phyloP scores from a whole-genome alignment of 2,797 vertebrate genomes.

The Lagocephalus sceleratus region DNA sequence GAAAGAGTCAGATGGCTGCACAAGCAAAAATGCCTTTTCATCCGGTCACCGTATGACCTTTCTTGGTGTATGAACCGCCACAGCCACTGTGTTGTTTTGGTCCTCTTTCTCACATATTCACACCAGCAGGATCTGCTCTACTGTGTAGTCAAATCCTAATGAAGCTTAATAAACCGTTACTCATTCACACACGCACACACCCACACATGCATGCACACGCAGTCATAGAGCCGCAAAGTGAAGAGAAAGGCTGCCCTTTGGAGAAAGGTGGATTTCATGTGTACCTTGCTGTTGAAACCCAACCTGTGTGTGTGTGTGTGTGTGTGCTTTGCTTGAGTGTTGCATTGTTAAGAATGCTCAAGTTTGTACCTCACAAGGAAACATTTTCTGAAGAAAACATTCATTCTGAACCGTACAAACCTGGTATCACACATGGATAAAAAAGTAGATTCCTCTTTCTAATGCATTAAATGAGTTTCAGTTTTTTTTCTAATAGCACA shows the following conservation, averaged over 20 bases:
- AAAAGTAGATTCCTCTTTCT: too few species aligned
- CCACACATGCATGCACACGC: not conserved
- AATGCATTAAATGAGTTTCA: too few species aligned
- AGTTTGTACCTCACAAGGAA: conserved; percentile 17
- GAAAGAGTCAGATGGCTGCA: conserved; percentile 32
- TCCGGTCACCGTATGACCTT: conserved; percentile 46
- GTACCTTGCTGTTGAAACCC: conserved; percentile 46
- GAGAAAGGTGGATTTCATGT: conserved; percentile 29
- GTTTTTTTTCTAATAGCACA: too few species aligned
- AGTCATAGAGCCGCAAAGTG: not conserved
- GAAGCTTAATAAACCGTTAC: conserved; percentile 40
- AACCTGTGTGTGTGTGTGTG: conserved; percentile 16
- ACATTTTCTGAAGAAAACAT: conserved; percentile 16
- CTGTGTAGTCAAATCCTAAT: conserved; percentile 19
- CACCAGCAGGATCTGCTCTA: conserved; percentile 33
- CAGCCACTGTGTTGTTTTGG: conserved; percentile 50
- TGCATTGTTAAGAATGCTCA: conserved; percentile 1
- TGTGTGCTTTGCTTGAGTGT: not conserved
- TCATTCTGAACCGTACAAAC: conserved; percentile 14
- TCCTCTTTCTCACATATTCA: conserved; percentile 40
- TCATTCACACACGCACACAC: not conserved
- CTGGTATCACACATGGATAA: conserved; percentile 25
- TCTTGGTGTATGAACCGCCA: conserved; percentile 49
- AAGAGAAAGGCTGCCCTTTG: conserved; percentile 20
- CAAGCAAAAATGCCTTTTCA: conserved; percentile 36